phyloP scores from a whole-genome alignment of 1,140 invertebrate species.

The Gonioctena quinquepunctata region DNA sequence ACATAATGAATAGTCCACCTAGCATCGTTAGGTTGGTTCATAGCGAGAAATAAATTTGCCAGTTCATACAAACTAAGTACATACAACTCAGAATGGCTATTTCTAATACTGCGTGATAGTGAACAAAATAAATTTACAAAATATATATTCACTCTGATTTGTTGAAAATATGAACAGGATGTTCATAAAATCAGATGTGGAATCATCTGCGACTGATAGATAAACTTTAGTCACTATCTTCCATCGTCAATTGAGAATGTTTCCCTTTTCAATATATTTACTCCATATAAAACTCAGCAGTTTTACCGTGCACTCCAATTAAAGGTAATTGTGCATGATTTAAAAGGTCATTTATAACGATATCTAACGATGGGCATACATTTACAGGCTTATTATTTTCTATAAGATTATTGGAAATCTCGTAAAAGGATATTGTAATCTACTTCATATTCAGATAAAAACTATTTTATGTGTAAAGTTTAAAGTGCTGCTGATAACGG shows the following conservation, averaged over 20 bases:
- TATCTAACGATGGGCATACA: neutral
- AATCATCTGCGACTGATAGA: too few relatives aligned
- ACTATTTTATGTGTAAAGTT: conserved; percentile 30
- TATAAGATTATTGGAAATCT: neutral
- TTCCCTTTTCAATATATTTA: too few relatives aligned
- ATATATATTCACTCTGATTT: too few relatives aligned
- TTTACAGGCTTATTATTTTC: neutral
- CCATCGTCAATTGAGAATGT: too few relatives aligned
- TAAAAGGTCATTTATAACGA: neutral
- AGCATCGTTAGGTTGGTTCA: neutral
- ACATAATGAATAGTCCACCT: neutral
- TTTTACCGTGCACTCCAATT: neutral
- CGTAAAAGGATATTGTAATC: neutral
- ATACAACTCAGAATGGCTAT: neutral
- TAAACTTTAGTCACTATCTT: too few relatives aligned
- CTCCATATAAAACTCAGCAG: neutral
- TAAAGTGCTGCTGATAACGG: conserved; percentile 32
- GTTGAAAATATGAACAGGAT: too few relatives aligned
- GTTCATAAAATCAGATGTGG: too few relatives aligned
- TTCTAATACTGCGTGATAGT: neutral
- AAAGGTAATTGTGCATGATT: neutral
- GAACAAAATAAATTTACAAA: neutral
- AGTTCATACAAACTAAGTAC: neutral
- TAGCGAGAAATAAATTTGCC: neutral
- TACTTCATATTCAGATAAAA: conserved; percentile 30